Conservation (phyloP, 2,113 vertebrate species). For the Cacatua alba region DNA sequence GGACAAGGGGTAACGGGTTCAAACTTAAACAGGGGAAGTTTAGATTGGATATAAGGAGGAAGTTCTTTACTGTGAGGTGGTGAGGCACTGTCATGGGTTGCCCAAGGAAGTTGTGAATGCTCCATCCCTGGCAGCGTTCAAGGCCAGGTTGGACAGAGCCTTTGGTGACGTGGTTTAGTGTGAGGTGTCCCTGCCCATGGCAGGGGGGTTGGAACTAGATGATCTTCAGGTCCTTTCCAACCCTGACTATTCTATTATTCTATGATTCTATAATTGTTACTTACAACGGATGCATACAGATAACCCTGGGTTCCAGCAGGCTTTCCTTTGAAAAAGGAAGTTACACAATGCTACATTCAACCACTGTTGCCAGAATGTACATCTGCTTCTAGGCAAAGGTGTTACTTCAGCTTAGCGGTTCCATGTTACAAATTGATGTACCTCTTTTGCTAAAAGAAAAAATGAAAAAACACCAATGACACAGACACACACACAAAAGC, state of each 20-base stretch:
- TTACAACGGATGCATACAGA: not conserved
- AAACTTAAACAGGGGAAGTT: no score
- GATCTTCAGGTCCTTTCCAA: not conserved
- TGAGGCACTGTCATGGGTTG: no score
- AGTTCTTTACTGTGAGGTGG: no score
- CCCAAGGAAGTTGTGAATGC: no score
- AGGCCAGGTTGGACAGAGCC: no score
- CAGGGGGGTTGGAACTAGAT: not conserved
- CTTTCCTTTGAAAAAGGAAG: not conserved
- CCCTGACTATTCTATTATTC: not conserved
- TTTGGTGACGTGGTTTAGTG: no score
- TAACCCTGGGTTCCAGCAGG: not conserved
- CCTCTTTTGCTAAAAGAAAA: not conserved
- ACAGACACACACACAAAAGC: not conserved
- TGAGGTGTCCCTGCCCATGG: no score
- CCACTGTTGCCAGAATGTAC: not conserved
- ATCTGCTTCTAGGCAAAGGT: not conserved
- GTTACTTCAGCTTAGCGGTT: not conserved
- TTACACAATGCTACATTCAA: not conserved
- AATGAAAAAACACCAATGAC: not conserved
- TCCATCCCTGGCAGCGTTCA: no score
- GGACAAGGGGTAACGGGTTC: no score
- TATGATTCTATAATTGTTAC: not conserved
- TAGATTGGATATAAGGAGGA: no score
- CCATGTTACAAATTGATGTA: not conserved